These are phyloP conservation scores for Sitobion miscanthi DNA, from an alignment of 1,140 invertebrate species.

Conservation along the genomic window DNA sequence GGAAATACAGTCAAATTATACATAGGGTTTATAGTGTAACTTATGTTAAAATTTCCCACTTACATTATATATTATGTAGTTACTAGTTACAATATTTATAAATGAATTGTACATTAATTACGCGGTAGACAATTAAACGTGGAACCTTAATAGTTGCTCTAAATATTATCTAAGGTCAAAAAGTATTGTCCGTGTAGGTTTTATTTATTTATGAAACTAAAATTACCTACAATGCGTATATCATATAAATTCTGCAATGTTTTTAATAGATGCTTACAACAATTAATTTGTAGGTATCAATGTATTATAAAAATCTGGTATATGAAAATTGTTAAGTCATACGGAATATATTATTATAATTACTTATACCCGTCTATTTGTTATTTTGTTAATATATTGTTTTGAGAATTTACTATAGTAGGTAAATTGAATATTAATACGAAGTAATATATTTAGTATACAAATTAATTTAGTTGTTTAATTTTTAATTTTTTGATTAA, in stretches of 20 bases:
- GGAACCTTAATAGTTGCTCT: background rate
- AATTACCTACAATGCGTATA: background rate
- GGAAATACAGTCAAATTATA: background rate
- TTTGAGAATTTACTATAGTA: too few species aligned
- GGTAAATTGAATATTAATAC: too few species aligned
- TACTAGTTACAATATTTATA: background rate
- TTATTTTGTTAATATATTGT: too few species aligned
- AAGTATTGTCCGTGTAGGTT: background rate
- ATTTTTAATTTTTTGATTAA: too few species aligned
- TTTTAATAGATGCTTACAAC: background rate
- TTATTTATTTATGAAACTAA: constrained; percentile 13
- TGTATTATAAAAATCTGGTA: background rate
- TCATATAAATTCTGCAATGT: background rate
- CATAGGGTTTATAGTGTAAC: background rate
- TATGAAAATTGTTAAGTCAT: background rate
- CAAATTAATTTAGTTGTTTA: too few species aligned
- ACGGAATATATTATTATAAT: background rate
- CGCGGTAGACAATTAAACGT: background rate
- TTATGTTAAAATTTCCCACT: background rate
- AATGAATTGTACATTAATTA: background rate
- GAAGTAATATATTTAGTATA: too few species aligned
- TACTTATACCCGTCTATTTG: too few species aligned
- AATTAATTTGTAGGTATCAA: background rate
- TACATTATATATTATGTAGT: background rate
- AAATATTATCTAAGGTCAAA: constrained; percentile 12